Evolutionary conservation across 1,140 invertebrate species (phyloP).

Genomic region (Dreissena polymorpha): DNA sequence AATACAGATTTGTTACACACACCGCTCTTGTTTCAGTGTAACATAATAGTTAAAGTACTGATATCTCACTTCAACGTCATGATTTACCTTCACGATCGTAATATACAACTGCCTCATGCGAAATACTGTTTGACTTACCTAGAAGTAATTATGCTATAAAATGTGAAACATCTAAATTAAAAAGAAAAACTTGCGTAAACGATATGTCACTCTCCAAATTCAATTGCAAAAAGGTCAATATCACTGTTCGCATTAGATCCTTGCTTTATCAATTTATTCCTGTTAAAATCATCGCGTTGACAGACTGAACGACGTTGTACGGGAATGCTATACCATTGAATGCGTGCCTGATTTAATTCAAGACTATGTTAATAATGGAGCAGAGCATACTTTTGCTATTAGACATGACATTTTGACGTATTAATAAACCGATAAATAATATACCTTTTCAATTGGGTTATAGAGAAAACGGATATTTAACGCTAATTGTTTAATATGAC

Average conservation of each 20-base stretch:
- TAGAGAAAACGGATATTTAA: slow-evolving; percentile 20
- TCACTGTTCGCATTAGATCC: neutral
- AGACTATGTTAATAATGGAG: slow-evolving; percentile 7
- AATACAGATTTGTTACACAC: too few relatives aligned
- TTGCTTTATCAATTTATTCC: slow-evolving; percentile 40
- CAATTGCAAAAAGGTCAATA: neutral
- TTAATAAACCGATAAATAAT: slow-evolving; percentile 48
- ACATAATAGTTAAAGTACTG: too few relatives aligned
- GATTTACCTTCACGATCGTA: too few relatives aligned
- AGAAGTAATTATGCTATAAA: too few relatives aligned
- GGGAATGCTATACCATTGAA: slow-evolving; percentile 23
- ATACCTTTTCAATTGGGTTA: slow-evolving; percentile 17
- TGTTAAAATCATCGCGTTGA: slow-evolving; percentile 24
- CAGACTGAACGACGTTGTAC: slow-evolving; percentile 33
- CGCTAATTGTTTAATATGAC: slow-evolving; percentile 42
- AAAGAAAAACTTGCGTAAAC: too few relatives aligned
- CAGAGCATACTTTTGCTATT: slow-evolving; percentile 12
- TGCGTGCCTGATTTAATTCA: slow-evolving; percentile 38
- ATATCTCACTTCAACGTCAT: too few relatives aligned
- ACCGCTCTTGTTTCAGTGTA: too few relatives aligned
- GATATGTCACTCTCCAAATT: too few relatives aligned
- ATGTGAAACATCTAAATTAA: too few relatives aligned
- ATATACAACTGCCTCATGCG: too few relatives aligned
- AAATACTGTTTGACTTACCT: too few relatives aligned
- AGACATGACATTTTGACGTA: slow-evolving; percentile 38